Evolutionary conservation across 2,113 vertebrate genomes (phyloP).

Genomic region (Eleginops maclovinus): DNA sequence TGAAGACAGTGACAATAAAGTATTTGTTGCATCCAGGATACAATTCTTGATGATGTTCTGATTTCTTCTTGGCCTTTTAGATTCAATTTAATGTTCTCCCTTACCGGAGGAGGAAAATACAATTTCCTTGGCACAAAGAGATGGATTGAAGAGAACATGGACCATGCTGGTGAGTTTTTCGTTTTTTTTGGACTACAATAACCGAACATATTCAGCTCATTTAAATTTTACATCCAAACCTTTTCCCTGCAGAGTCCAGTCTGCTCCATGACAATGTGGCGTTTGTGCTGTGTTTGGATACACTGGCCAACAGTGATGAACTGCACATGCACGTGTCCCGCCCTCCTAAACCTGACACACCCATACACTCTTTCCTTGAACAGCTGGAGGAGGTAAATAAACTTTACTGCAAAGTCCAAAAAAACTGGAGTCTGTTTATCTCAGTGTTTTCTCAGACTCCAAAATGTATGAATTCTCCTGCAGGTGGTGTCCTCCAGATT

Average conservation of each 20-base stretch:
- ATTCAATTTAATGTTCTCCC: slow-evolving; percentile 80
- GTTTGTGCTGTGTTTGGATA: slow-evolving; percentile 85
- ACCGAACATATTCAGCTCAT: background rate
- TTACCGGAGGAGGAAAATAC: slow-evolving; percentile 86
- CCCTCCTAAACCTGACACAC: slow-evolving; percentile 76
- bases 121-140: slow-evolving; percentile 85
- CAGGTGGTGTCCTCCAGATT: slow-evolving; percentile 83
- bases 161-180: slow-evolving; percentile 79
- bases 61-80: slow-evolving; percentile 35
- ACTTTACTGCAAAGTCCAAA: background rate
- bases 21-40: too few relatives aligned
- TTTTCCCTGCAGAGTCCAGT: slow-evolving; percentile 80
- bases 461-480: background rate
- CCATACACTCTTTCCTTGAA: slow-evolving; percentile 77
- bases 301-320: slow-evolving; percentile 80
- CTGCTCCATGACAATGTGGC: slow-evolving; percentile 85
- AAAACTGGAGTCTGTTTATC: background rate
- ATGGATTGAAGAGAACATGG: slow-evolving; percentile 86
- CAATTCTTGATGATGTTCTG: background rate
- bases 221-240: background rate
- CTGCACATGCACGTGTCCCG: slow-evolving; percentile 85
- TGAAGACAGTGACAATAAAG: too few relatives aligned
- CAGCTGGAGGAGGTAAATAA: slow-evolving; percentile 79
- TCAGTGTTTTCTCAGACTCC: background rate
- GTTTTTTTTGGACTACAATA: background rate